phyloP scores from a whole-genome alignment of 1,140 invertebrate genomes.

The Andricus grossulariae region DNA sequence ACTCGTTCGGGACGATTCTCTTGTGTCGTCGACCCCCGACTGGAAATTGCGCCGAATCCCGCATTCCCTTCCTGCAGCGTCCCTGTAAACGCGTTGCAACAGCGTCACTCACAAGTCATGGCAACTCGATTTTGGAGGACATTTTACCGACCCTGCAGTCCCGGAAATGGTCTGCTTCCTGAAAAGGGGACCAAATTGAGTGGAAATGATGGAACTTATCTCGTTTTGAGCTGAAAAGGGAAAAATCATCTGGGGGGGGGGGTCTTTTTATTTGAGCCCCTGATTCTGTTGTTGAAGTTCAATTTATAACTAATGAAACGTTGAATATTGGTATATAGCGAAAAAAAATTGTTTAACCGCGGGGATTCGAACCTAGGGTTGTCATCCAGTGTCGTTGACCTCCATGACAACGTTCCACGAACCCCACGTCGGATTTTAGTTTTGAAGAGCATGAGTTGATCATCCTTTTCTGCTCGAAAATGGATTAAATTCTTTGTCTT shows the following conservation, averaged over 20 bases:
- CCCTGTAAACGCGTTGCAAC: constrained; percentile 31
- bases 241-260: too few species aligned
- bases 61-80: constrained; percentile 38
- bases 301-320: too few species aligned
- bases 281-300: too few species aligned
- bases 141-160: not conserved
- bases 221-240: too few species aligned
- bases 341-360: too few species aligned
- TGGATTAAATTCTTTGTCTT: not conserved
- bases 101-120: constrained; percentile 20
- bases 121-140: constrained; percentile 12
- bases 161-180: not conserved
- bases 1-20: constrained; percentile 47
- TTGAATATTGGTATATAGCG: too few species aligned
- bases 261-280: too few species aligned
- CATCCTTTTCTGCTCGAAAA: too few species aligned
- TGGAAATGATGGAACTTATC: not conserved
- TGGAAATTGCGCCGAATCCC: constrained; percentile 48
- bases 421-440: not conserved
- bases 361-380: too few species aligned
- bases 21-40: constrained; percentile 67
- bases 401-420: too few species aligned
- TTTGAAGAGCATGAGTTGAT: too few species aligned
- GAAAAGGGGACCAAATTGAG: constrained; percentile 33
- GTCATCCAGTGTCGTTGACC: too few species aligned